Evolutionary conservation across 2,888 invertebrate species (phyloP), one percentile per base, ranked within the genome.

Genomic region (Parnassius smintheus): DNA sequence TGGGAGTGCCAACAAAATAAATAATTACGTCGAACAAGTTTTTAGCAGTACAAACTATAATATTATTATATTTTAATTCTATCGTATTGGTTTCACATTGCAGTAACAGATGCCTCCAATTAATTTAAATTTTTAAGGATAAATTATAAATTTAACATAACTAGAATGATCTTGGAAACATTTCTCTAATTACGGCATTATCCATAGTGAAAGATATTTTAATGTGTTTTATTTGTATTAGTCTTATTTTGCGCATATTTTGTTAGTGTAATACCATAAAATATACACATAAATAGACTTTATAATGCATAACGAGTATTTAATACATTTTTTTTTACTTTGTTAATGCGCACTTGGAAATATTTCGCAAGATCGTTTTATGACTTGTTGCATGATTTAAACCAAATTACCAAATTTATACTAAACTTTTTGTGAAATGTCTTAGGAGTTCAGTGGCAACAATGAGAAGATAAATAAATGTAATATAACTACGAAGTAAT

Each of bases 251-350:
- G 46, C 12, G 45, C 9, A 18, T 25, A 35, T 55, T 63, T 63
- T 49, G 63, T 35, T 59, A 63, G 46, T 46, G 51, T 51, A 51
- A 63, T 63, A 18, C 35, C 41, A 51, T 58, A 55, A 59, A 50
- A 59, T 59, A 59, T 18, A 18, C 1, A 62, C 45, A 56, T 59
- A 18, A 18, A 18, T 11, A 41, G n/a, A 48, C 52, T 64, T 59
- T 59, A 56, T 64, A 64, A 63, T 51, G 41, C 46, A 25, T 55
- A 59, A 41, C 55, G 56, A 56, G 59, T 56, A 58, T 62, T 62
- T 59, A 62, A 62, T 22, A 52, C 52, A 64, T 18, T 18, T 64
- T 63, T 51, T 56, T 59, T 56, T 59, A 59, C 59, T 64, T 64
- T 64, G 63, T 64, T 59, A 64, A 59, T 64, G 56, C 48, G 56